Evolutionary conservation across 1,140 invertebrate species (phyloP).

Genomic region (Streblospio benedicti): DNA sequence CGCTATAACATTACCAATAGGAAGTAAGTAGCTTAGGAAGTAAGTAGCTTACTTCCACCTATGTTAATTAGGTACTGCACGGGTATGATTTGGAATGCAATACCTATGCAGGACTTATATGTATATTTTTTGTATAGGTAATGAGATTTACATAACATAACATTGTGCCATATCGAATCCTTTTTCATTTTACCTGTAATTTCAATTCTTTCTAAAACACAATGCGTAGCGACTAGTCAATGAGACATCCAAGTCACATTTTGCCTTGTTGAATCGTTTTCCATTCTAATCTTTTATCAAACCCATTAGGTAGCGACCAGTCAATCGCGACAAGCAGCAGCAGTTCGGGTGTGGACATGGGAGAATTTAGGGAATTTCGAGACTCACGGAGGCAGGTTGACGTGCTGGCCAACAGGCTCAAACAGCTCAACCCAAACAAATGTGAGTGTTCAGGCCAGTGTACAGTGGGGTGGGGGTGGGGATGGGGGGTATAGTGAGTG

Average conservation of each 20-base stretch:
- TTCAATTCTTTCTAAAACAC: not conserved
- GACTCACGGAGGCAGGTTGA: not conserved
- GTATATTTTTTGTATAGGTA: too few relatives aligned
- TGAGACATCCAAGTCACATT: not conserved
- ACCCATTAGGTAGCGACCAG: not conserved
- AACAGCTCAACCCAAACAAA: not conserved
- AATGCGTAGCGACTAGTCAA: not conserved
- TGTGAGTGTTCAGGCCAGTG: constrained; percentile 2
- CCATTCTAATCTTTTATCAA: not conserved
- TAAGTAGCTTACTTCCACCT: too few relatives aligned
- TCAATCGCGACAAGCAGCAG: constrained; percentile 3
- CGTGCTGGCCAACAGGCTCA: not conserved
- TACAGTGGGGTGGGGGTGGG: not conserved
- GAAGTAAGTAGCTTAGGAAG: too few relatives aligned
- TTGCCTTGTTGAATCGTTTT: not conserved
- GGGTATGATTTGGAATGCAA: too few relatives aligned
- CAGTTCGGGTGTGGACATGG: constrained; percentile 2
- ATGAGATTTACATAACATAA: too few relatives aligned
- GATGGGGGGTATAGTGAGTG: not conserved
- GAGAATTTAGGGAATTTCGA: not conserved
- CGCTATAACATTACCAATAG: too few relatives aligned
- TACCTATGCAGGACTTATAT: too few relatives aligned
- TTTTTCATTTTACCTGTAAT: not conserved
- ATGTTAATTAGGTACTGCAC: too few relatives aligned
- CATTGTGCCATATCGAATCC: not conserved